These are phyloP conservation scores for Pseudomyrmex dendroicus DNA, from an alignment of 1,140 invertebrate species.

Conservation along the genomic window DNA sequence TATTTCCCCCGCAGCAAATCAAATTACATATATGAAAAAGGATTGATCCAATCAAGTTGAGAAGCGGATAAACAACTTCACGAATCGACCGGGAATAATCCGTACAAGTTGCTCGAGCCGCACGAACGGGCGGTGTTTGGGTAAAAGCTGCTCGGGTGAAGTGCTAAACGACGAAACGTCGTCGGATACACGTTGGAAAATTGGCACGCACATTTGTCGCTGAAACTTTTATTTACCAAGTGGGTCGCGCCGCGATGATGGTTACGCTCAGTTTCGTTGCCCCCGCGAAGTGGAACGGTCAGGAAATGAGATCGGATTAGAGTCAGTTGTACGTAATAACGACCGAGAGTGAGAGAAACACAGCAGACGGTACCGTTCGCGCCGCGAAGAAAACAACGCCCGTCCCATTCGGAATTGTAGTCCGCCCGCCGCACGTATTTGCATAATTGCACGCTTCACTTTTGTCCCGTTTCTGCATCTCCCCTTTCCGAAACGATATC, in stretches of 20 bases:
- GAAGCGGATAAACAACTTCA: not conserved
- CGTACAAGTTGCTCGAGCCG: too few relatives aligned
- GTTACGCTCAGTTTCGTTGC: constrained; percentile 59
- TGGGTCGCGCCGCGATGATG: constrained; percentile 45
- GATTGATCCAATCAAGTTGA: not conserved
- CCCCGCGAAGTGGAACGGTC: constrained; percentile 64
- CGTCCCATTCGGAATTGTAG: not conserved
- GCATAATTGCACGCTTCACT: constrained; percentile 33
- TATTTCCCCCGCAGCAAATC: not conserved
- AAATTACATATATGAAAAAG: not conserved
- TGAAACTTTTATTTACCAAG: constrained; percentile 60
- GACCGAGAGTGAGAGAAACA: constrained; percentile 54
- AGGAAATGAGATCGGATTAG: constrained; percentile 71
- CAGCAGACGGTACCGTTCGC: constrained; percentile 21
- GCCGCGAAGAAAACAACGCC: constrained; percentile 32
- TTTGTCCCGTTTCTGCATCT: not conserved
- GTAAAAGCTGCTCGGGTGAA: not conserved
- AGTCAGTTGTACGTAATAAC: constrained; percentile 71
- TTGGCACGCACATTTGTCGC: constrained; percentile 31
- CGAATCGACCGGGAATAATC: not conserved
- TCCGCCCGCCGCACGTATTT: constrained; percentile 11
- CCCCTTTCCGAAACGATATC: not conserved
- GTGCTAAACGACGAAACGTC: not conserved
- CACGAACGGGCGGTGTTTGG: too few relatives aligned
- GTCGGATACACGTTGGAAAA: not conserved